A percentile compares a stretch with the other conserved stretches of the same genome.
Conservation (phyloP, 2,113 vertebrate species). For the Phalacrocorax brasilianus region DNA sequence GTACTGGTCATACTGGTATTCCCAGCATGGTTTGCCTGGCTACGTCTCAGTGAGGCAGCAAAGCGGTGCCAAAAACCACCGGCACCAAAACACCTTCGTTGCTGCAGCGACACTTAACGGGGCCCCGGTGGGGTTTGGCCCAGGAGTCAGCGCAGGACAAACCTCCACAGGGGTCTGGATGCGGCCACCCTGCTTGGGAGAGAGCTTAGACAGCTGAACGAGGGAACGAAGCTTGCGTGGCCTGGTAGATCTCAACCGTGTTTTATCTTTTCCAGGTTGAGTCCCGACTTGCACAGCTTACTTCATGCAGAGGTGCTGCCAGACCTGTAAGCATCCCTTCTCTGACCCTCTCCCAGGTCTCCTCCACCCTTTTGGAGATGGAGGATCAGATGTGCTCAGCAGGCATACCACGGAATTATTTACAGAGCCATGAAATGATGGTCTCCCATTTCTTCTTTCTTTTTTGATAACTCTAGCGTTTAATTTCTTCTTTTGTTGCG, state of each 20-base stretch:
- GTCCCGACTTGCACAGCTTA: not conserved
- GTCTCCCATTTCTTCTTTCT: not conserved
- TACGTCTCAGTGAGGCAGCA: not conserved
- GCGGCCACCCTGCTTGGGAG: not conserved
- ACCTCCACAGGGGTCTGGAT: not conserved
- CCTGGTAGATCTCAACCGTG: not conserved
- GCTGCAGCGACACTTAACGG: too few species aligned
- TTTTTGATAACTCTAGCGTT: not conserved
- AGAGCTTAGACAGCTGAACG: not conserved
- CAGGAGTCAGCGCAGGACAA: not conserved
- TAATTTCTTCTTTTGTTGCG: not conserved
- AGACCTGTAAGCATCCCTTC: not conserved
- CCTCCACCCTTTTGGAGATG: not conserved
- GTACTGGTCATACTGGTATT: not conserved
- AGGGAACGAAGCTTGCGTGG: not conserved
- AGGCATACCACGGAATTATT: not conserved
- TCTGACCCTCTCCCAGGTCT: not conserved
- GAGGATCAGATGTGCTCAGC: not conserved
- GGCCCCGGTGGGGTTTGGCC: too few species aligned
- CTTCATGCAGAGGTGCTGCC: not conserved
- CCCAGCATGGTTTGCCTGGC: not conserved
- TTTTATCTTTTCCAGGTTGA: not conserved
- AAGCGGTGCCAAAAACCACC: fast-evolving
- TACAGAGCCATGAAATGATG: not conserved
- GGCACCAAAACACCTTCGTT: fast-evolving